These are phyloP conservation scores for Grallaria varia DNA, from an alignment of 2,113 vertebrate species.

Conservation along the genomic window DNA sequence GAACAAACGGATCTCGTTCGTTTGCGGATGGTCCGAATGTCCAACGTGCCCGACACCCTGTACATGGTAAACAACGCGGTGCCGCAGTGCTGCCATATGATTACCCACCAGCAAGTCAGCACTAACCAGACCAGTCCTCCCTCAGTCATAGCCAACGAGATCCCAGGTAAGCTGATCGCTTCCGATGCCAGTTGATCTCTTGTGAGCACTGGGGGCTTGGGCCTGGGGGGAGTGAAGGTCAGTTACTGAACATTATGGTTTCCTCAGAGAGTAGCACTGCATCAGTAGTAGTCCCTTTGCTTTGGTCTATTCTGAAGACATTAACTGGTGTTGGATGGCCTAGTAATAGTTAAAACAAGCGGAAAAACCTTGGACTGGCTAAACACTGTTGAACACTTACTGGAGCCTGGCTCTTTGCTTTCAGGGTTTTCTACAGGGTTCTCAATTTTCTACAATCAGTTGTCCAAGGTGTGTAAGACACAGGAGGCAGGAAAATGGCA, in stretches of 20 bases:
- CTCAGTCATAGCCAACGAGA: constrained; percentile 96
- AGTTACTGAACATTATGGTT: rapidly evolving
- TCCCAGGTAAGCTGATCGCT: constrained; percentile 82
- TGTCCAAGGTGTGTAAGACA: background rate
- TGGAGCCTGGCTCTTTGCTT: background rate
- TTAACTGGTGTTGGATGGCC: background rate
- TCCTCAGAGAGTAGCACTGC: background rate
- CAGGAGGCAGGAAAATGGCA: background rate
- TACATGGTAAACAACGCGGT: constrained; percentile 97
- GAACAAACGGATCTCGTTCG: constrained; percentile 95
- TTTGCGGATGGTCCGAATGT: constrained; percentile 95
- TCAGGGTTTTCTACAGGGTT: background rate
- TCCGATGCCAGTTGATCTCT: rapidly evolving
- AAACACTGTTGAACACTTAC: background rate
- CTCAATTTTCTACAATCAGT: background rate
- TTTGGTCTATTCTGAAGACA: background rate
- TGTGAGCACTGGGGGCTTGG: background rate
- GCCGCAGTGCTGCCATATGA: constrained; percentile 95
- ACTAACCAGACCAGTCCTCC: constrained; percentile 85
- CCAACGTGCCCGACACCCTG: constrained; percentile 96
- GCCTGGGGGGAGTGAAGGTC: too few relatives aligned
- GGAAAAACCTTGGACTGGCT: background rate
- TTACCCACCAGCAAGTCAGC: constrained; percentile 93
- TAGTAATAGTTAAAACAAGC: background rate
- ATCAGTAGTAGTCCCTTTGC: background rate